Percentiles rank a stretch among this genome's conserved stretches.
phyloP scores from a whole-genome alignment of 2,888 invertebrate species.

The Hermaeophaga mercurialis region DNA sequence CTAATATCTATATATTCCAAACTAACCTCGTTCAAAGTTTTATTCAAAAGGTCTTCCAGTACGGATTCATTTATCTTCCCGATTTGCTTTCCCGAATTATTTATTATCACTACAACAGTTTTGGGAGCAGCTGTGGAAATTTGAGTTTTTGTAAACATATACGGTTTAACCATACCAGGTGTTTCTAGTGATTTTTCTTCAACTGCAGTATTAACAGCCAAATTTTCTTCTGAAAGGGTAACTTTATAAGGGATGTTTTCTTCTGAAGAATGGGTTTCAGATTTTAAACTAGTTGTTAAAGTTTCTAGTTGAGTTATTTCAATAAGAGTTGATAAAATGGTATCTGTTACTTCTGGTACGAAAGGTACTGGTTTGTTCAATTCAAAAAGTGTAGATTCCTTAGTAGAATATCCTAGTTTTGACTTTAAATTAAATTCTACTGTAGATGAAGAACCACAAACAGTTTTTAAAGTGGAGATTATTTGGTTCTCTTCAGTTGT shows the following conservation, averaged over 20 bases:
- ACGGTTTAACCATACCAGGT: not conserved
- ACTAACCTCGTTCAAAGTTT: constrained; percentile 30
- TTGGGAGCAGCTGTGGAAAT: constrained; percentile 5
- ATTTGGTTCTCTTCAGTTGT: no score
- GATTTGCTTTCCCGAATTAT: constrained; percentile 34
- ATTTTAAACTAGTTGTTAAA: not conserved
- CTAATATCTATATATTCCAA: constrained; percentile 36
- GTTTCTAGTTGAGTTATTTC: not conserved
- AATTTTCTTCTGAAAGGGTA: not conserved
- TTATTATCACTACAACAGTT: constrained; percentile 37
- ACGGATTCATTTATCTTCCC: constrained; percentile 35
- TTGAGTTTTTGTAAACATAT: not conserved
- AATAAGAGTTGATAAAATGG: constrained; percentile 8
- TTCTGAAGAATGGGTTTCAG: not conserved
- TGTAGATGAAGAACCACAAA: no score
- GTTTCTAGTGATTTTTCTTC: not conserved
- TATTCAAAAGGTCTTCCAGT: constrained; percentile 36
- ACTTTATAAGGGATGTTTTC: not conserved
- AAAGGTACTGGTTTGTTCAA: not conserved
- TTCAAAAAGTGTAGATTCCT: not conserved
- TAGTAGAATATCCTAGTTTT: no score
- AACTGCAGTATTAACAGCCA: not conserved
- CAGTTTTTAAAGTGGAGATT: no score
- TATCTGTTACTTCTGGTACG: constrained; percentile 4
- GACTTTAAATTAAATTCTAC: no score